Percentiles rank a stretch among this genome's conserved stretches.
These are phyloP conservation scores for Meleagris gallopavo DNA, from an alignment of 2,113 vertebrate genomes.

Conservation along the genomic window DNA sequence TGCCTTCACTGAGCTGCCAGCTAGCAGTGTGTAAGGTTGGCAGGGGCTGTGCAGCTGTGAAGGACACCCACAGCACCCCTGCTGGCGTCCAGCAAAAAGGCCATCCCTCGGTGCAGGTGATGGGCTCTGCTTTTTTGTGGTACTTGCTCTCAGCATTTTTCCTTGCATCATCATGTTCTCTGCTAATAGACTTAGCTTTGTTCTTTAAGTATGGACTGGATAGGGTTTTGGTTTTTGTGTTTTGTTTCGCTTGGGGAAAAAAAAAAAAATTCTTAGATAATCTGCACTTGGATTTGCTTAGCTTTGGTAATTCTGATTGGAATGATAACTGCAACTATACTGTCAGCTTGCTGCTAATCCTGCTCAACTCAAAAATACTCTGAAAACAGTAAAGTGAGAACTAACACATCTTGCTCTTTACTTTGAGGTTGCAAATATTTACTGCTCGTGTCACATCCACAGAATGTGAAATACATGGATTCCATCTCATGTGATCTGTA, in stretches of 20 bases:
- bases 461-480: not conserved
- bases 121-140: not conserved
- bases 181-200: not conserved
- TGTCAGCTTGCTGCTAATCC: slow-evolving; percentile 26
- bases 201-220: not conserved
- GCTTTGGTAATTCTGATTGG: slow-evolving; percentile 14
- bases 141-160: not conserved
- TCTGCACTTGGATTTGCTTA: slow-evolving; percentile 4
- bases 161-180: fast-evolving
- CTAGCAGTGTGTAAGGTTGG: not conserved
- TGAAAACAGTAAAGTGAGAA: not conserved
- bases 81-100: not conserved
- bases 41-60: not conserved
- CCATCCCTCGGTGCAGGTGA: not conserved
- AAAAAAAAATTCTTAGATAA: not conserved
- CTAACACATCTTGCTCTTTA: not conserved
- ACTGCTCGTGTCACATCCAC: not conserved
- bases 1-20: not conserved
- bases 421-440: not conserved
- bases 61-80: fast-evolving
- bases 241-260: too few species aligned
- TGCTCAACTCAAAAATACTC: not conserved
- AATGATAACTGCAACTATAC: slow-evolving; percentile 5
- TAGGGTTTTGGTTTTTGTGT: not conserved
- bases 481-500: not conserved